Evolutionary conservation across 1,140 invertebrate genomes (phyloP).

Genomic region (Magallana angulata): DNA sequence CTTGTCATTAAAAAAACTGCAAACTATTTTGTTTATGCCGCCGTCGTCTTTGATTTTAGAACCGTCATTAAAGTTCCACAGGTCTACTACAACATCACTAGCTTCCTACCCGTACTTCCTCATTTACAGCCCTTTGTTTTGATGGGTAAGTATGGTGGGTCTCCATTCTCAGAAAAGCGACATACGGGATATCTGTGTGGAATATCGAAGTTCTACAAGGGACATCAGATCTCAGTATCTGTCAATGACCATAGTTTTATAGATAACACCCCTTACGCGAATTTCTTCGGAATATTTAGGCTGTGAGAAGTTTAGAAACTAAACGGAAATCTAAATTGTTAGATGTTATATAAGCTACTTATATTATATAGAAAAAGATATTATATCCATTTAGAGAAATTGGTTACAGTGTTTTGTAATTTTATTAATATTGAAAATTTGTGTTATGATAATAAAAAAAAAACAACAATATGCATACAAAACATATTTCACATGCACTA

Average conservation of each 20-base stretch:
- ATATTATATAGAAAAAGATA: no score
- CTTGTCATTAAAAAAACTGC: neutral
- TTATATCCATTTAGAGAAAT: no score
- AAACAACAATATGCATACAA: no score
- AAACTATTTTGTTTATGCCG: neutral
- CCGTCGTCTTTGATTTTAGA: neutral
- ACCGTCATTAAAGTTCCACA: neutral
- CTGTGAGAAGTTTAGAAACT: neutral
- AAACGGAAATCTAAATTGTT: neutral
- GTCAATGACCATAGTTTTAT: constrained; percentile 14
- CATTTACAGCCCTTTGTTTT: neutral
- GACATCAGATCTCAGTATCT: neutral
- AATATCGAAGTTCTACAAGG: neutral
- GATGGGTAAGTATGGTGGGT: constrained; percentile 28
- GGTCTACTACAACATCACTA: constrained; percentile 6
- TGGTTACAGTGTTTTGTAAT: no score
- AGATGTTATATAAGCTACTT: no score
- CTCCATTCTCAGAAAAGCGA: neutral
- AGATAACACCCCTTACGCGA: neutral
- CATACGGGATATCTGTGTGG: neutral
- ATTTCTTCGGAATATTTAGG: neutral
- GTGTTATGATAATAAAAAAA: no score
- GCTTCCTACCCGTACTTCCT: neutral
- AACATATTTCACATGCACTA: no score
- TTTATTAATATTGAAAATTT: no score